Conservation (phyloP, 2,113 vertebrate genomes). For the Alethe diademata region DNA sequence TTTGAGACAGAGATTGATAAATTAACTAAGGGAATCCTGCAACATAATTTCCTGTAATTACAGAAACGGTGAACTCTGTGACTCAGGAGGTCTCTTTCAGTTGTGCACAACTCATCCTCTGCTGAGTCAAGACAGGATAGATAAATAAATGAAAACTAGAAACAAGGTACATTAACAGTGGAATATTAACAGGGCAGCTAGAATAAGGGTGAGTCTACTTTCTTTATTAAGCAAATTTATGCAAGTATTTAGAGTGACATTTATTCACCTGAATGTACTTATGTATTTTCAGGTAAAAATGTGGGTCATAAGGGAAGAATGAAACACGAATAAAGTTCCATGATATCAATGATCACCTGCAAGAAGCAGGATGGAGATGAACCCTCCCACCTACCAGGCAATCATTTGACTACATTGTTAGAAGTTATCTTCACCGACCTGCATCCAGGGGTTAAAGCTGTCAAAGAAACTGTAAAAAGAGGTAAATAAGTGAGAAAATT, state of each 20-base stretch:
- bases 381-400: background rate
- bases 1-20: background rate
- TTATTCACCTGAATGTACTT: background rate
- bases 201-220: background rate
- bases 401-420: background rate
- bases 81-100: background rate
- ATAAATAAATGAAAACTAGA: background rate
- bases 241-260: accelerated
- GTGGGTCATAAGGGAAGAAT: background rate
- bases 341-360: background rate
- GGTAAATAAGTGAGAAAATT: background rate
- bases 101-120: background rate
- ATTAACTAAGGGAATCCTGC: background rate
- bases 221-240: background rate
- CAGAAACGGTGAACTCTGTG: accelerated
- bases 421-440: background rate
- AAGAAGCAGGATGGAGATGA: background rate
- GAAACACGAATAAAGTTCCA: background rate
- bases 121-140: background rate
- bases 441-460: background rate
- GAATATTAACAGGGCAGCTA: background rate
- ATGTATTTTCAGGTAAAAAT: background rate
- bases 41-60: background rate
- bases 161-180: background rate
- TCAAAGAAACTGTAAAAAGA: background rate